These are phyloP conservation scores for Chironomus riparius DNA, from an alignment of 2,888 invertebrate genomes.

Conservation along the genomic window DNA sequence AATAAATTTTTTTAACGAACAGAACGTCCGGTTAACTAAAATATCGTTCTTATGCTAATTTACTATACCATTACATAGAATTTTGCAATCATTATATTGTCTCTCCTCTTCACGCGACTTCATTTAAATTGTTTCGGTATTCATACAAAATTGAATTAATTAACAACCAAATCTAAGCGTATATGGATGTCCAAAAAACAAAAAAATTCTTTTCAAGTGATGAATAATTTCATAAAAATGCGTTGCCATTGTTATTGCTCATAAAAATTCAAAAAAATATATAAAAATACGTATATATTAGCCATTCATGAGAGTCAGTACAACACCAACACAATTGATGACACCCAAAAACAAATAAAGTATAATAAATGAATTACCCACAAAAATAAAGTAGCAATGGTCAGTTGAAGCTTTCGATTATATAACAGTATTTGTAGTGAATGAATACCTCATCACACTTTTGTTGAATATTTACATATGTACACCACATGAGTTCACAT, in stretches of 20 bases:
- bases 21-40: not conserved
- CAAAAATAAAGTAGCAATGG: not conserved
- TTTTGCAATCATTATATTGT: not conserved
- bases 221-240: too few species aligned
- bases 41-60: not conserved
- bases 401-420: constrained; percentile 4
- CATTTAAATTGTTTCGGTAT: too few species aligned
- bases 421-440: constrained; percentile 22
- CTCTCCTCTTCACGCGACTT: too few species aligned
- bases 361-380: constrained; percentile 1
- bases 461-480: not conserved
- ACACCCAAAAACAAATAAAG: not conserved
- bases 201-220: too few species aligned
- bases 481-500: not conserved
- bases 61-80: not conserved
- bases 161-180: too few species aligned
- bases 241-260: too few species aligned
- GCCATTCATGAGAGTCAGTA: too few species aligned
- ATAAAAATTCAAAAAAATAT: too few species aligned
- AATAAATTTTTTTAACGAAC: not conserved
- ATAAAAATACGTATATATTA: too few species aligned
- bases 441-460: not conserved
- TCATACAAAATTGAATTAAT: too few species aligned
- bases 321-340: not conserved
- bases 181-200: too few species aligned